These are phyloP conservation scores for Augiades crinisus DNA, from an alignment of 2,888 invertebrate genomes.

Conservation along the genomic window DNA sequence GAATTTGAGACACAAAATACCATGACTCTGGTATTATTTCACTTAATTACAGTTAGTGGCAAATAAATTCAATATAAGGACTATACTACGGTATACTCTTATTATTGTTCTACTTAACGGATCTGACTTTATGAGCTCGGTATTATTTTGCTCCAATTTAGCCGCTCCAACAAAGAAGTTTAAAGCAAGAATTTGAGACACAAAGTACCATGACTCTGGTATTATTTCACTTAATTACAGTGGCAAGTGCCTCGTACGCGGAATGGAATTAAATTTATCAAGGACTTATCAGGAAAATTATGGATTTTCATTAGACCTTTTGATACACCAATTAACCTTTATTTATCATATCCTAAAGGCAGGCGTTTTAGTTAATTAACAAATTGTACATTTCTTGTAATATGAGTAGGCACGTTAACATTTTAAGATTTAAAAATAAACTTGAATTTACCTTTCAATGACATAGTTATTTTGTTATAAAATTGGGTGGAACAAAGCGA, in stretches of 20 bases:
- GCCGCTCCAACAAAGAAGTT: constrained; percentile 16
- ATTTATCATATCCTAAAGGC: background rate
- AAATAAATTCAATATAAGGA: background rate
- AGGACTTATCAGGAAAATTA: constrained; percentile 20
- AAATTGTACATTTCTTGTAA: too few species aligned
- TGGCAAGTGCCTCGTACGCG: constrained; percentile 18
- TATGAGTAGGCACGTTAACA: too few species aligned
- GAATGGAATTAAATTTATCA: constrained; percentile 21
- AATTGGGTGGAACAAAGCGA: background rate
- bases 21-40: constrained; percentile 21
- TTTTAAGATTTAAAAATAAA: too few species aligned
- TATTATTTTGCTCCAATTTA: constrained; percentile 1
- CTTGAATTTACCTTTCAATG: background rate
- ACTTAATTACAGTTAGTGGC: constrained; percentile 25
- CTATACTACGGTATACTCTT: too few species aligned
- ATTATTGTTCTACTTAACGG: constrained; percentile 31
- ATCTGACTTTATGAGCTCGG: background rate
- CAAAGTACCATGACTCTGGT: constrained; percentile 16
- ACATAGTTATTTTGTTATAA: background rate
- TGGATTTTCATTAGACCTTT: constrained; percentile 20
- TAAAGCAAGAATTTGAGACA: constrained; percentile 20
- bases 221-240: constrained; percentile 25
- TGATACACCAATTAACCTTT: constrained; percentile 3
- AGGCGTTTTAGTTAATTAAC: background rate
- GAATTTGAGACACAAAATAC: constrained; percentile 24